Evolutionary conservation across 2,888 invertebrate species (phyloP).

Genomic region (Minunthozetes semirufus): DNA sequence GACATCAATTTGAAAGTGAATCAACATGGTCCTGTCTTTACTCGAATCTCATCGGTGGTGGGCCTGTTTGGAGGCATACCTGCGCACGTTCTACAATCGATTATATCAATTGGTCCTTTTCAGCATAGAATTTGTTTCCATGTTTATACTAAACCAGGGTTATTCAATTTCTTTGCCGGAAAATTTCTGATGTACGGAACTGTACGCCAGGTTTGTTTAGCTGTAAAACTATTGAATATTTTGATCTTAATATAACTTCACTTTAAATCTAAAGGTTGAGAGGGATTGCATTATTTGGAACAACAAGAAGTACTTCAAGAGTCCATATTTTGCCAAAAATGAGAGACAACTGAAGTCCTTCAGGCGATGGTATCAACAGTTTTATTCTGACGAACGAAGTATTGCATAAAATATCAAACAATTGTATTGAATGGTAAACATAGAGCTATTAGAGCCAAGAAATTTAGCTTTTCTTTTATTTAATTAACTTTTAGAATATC

Average conservation of each 20-base stretch:
- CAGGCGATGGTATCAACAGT: conserved; percentile 76
- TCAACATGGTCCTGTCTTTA: too few species aligned
- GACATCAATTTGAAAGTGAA: too few species aligned
- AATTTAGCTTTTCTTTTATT: too few species aligned
- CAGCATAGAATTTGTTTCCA: conserved; percentile 68
- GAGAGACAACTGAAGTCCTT: conserved; percentile 65
- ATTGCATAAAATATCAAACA: too few species aligned
- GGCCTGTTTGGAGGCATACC: too few species aligned
- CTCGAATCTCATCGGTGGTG: too few species aligned
- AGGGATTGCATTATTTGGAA: conserved; percentile 81
- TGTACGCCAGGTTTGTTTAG: conserved; percentile 43
- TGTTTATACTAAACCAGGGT: conserved; percentile 59
- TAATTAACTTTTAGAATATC: too few species aligned
- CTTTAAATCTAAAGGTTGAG: conserved; percentile 58
- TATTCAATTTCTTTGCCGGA: conserved; percentile 57
- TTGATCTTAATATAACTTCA: not conserved
- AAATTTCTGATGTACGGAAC: conserved; percentile 63
- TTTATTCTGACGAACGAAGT: conserved; percentile 66
- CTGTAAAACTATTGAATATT: not conserved
- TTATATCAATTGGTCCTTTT: conserved; percentile 55
- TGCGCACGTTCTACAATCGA: too few species aligned
- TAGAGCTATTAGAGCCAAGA: too few species aligned
- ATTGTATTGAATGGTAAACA: too few species aligned
- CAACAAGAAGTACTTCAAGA: conserved; percentile 64
- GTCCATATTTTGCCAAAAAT: conserved; percentile 65